A percentile compares a stretch with the other conserved stretches of the same genome.
phyloP scores from a whole-genome alignment of 53 echinoderm and acorn worm genomes.

The Antedon mediterranea region DNA sequence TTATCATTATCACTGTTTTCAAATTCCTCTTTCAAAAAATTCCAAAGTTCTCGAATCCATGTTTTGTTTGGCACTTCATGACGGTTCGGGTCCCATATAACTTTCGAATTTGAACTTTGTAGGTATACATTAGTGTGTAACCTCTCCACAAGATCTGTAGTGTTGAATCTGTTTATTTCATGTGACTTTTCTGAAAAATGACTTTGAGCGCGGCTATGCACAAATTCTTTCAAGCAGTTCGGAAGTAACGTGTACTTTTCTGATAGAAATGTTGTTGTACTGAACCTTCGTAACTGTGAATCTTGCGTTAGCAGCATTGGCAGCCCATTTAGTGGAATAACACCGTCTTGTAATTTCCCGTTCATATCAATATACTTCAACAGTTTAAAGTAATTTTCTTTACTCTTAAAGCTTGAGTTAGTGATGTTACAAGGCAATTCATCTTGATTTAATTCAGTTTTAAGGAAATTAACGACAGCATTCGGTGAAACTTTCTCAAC shows the following conservation, averaged over 20 bases:
- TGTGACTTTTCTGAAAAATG: background rate
- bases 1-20: background rate
- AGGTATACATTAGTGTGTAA: background rate
- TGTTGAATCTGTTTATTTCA: background rate
- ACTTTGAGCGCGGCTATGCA: constrained; percentile 4
- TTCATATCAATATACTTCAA: background rate
- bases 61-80: constrained; percentile 10
- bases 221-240: background rate
- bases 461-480: constrained; percentile 15
- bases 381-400: constrained; percentile 1
- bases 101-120: background rate
- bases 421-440: background rate
- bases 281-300: background rate
- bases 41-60: constrained; percentile 23
- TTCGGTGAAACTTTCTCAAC: constrained; percentile 17
- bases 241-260: constrained; percentile 5
- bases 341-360: background rate
- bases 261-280: constrained; percentile 2
- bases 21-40: constrained; percentile 3
- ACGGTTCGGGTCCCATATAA: constrained; percentile 12
- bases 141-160: constrained; percentile 10
- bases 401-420: background rate
- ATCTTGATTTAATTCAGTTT: background rate
- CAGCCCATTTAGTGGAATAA: constrained; percentile 3
- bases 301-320: constrained; percentile 27